Conservation (phyloP, 2,888 invertebrate species). For the Meandrusa payeni region DNA sequence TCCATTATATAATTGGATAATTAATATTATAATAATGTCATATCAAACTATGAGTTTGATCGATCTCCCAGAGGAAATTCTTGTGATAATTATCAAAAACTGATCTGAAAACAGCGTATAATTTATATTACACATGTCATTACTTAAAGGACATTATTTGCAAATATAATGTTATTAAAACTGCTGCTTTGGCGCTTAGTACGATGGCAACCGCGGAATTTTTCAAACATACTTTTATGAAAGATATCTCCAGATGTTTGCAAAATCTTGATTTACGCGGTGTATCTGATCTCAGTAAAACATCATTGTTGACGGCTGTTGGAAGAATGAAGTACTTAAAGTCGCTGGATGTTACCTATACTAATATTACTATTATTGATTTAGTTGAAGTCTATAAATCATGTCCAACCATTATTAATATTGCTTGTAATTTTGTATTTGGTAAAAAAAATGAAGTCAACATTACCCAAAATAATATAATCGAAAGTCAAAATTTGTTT, state of each 20-base stretch:
- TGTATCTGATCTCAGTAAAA: constrained; percentile 48
- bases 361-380: constrained; percentile 51
- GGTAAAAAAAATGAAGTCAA: constrained; percentile 27
- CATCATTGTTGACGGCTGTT: constrained; percentile 42
- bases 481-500: constrained; percentile 47
- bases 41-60: constrained; percentile 8
- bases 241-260: constrained; percentile 45
- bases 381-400: constrained; percentile 45
- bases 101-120: constrained; percentile 44
- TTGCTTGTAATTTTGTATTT: constrained; percentile 52
- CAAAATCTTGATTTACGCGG: constrained; percentile 50
- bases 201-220: constrained; percentile 45
- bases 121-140: constrained; percentile 46
- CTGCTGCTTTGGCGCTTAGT: constrained; percentile 47
- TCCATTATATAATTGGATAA: too few relatives aligned
- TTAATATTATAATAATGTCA: too few relatives aligned
- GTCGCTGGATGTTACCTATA: constrained; percentile 57
- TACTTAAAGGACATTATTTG: constrained; percentile 41
- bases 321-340: constrained; percentile 47
- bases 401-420: constrained; percentile 54
- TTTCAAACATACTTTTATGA: constrained; percentile 49
- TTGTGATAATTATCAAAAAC: constrained; percentile 52
- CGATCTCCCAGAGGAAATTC: constrained; percentile 51
- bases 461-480: not conserved
- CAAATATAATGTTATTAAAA: constrained; percentile 41